Conservation (phyloP, 2,113 vertebrate species). For the Vanacampus margaritifer region DNA sequence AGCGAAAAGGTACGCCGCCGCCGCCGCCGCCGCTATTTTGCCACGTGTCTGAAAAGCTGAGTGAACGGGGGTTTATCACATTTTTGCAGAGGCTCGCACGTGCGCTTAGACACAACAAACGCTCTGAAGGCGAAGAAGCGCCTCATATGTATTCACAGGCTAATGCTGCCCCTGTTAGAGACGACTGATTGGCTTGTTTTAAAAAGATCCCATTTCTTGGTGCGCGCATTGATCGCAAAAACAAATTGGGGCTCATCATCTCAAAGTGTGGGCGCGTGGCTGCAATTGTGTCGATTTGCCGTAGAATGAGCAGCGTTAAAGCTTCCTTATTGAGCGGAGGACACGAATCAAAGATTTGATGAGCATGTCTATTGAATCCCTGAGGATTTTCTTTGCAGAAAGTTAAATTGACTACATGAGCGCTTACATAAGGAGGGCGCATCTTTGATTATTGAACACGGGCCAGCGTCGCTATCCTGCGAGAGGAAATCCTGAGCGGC, state of each 20-base stretch:
- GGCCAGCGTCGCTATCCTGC: slow-evolving; percentile 5
- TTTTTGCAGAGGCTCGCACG: slow-evolving; percentile 55
- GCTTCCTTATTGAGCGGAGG: slow-evolving; percentile 25
- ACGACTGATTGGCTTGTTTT: slow-evolving; percentile 46
- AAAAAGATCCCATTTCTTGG: slow-evolving; percentile 31
- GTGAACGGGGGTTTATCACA: slow-evolving; percentile 60
- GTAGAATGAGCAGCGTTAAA: slow-evolving; percentile 25
- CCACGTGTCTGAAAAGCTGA: slow-evolving; percentile 57
- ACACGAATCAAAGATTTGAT: slow-evolving; percentile 24
- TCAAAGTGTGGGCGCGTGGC: slow-evolving; percentile 35
- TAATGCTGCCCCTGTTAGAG: slow-evolving; percentile 30
- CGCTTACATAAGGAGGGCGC: slow-evolving; percentile 8
- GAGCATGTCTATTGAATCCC: slow-evolving; percentile 28
- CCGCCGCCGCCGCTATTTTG: slow-evolving; percentile 52
- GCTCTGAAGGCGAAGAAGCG: slow-evolving; percentile 20
- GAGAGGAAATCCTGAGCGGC: not conserved
- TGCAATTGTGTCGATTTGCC: slow-evolving; percentile 32
- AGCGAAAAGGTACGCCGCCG: slow-evolving; percentile 63
- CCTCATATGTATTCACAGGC: slow-evolving; percentile 26
- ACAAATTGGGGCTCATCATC: slow-evolving; percentile 47
- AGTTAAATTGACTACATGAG: slow-evolving; percentile 18
- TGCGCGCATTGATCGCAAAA: slow-evolving; percentile 11
- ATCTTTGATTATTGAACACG: slow-evolving; percentile 29
- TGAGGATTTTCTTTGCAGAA: slow-evolving; percentile 18
- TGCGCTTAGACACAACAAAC: slow-evolving; percentile 35